A percentile compares a stretch with the other conserved stretches of the same genome.
These are phyloP conservation scores for Epinephelus cyanopodus DNA, from an alignment of 2,113 vertebrate genomes.

Conservation along the genomic window DNA sequence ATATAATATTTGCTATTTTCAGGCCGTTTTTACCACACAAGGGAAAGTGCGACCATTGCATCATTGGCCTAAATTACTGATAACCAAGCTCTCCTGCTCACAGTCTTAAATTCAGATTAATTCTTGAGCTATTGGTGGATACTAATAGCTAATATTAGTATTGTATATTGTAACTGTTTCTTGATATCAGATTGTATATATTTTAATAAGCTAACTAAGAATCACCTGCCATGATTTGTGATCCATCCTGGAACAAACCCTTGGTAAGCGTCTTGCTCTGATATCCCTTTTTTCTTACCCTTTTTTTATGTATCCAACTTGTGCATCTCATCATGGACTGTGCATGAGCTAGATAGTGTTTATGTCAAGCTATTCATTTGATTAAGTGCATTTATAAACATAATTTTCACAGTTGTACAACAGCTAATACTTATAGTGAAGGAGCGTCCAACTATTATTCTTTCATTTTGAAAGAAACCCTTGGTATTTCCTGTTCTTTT, in stretches of 20 bases:
- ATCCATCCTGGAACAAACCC: too few relatives aligned
- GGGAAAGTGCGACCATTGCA: not conserved
- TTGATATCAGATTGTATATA: too few relatives aligned
- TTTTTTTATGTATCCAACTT: too few relatives aligned
- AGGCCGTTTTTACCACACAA: not conserved
- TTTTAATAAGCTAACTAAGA: too few relatives aligned
- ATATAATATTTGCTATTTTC: not conserved
- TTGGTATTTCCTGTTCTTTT: not conserved
- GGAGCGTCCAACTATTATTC: not conserved
- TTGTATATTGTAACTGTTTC: too few relatives aligned
- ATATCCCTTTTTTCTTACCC: not conserved
- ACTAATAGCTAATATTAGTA: not conserved
- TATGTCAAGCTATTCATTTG: not conserved
- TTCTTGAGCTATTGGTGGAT: not conserved
- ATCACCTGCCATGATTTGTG: too few relatives aligned
- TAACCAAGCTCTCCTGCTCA: not conserved
- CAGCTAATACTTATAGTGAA: too few relatives aligned
- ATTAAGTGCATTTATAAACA: not conserved
- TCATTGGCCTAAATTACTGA: not conserved
- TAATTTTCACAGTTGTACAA: not conserved
- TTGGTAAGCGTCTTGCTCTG: too few relatives aligned
- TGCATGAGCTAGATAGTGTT: not conserved
- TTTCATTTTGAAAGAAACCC: conserved; percentile 56
- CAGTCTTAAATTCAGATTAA: not conserved
- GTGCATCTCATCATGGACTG: not conserved